Evolutionary conservation across 2,888 invertebrate species (phyloP), one percentile per base, ranked within the genome.

Genomic region (Rhagophthalmus giganteus): DNA sequence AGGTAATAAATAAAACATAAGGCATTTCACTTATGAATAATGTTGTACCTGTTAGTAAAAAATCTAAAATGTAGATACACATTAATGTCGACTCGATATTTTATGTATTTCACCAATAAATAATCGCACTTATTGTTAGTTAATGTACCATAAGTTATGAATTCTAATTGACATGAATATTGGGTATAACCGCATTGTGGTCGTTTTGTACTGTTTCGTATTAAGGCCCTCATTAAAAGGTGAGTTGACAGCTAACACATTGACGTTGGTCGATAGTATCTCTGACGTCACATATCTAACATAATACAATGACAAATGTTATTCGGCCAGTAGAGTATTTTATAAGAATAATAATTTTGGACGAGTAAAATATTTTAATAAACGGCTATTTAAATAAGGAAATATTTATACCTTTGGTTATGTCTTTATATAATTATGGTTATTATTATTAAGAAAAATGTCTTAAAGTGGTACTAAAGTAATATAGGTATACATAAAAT

Each of bases 201-300:
- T 53, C 56, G 53, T 53, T 49, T 49, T 55, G 48, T 56, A 53
- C 49, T 46, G 56, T 56, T 49, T 41, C 42, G 40, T 50, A 56
- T 56, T 52, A 45, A 46, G 42, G 46, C 41, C 53, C 48, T 56
- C 56, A 53, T 56, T 56, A 56, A 38, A 49, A 47, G 45, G 42
- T 33, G 40, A 41, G 56, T 53, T 56, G 56, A 56, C 56, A 56
- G 56, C 53, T 53, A 56, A 49, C 53, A 56, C 56, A 56, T 56
- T 47, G 47, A 40, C 49, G 55, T 45, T 30, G 48, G 27, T 12
- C 35, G 56, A 56, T 56, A 49, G 27, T 15, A 50, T 44, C 50
- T 37, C 42, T 37, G 42, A 50, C 50, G 50, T 50, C 42, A 47
- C 33, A 32, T 11, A n/a, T n/a, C n/a, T n/a, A n/a, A 14, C 31